Evolutionary conservation across 1,140 invertebrate species (phyloP).

Genomic region (Prorops nasuta): DNA sequence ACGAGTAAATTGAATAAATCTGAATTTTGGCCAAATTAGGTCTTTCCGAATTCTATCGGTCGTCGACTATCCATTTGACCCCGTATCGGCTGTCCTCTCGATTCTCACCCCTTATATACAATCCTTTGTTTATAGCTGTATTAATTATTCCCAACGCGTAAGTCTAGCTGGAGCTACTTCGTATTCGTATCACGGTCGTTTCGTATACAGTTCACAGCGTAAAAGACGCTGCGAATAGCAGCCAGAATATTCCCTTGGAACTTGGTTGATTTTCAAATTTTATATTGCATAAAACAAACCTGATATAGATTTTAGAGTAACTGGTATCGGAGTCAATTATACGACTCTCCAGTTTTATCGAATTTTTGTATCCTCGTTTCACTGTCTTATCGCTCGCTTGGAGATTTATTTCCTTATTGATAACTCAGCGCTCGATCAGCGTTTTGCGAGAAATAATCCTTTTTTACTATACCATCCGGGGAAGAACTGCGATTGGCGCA

Average conservation of each 20-base stretch:
- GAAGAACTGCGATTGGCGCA: conserved; percentile 6
- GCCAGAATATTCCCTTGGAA: too few species aligned
- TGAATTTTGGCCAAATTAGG: conserved; percentile 9
- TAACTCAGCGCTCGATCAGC: background rate
- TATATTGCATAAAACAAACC: too few species aligned
- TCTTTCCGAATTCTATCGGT: too few species aligned
- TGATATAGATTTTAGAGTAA: too few species aligned
- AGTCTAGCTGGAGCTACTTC: background rate
- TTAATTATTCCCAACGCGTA: conserved; percentile 44
- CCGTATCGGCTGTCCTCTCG: background rate
- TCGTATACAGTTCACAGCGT: too few species aligned
- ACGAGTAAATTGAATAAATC: conserved; percentile 24
- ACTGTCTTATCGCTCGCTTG: background rate
- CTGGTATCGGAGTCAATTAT: too few species aligned
- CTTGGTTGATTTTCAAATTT: too few species aligned
- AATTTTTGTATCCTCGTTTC: too few species aligned
- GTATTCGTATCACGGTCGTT: too few species aligned
- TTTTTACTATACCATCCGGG: background rate
- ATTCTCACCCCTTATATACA: too few species aligned
- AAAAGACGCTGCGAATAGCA: too few species aligned
- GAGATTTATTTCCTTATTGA: background rate
- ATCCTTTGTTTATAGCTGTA: conserved; percentile 38
- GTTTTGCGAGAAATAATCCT: background rate
- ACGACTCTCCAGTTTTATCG: too few species aligned
- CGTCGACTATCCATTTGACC: conserved; percentile 1